These are phyloP conservation scores for Cynoglossus semilaevis DNA, from an alignment of 2,113 vertebrate genomes.

Conservation along the genomic window DNA sequence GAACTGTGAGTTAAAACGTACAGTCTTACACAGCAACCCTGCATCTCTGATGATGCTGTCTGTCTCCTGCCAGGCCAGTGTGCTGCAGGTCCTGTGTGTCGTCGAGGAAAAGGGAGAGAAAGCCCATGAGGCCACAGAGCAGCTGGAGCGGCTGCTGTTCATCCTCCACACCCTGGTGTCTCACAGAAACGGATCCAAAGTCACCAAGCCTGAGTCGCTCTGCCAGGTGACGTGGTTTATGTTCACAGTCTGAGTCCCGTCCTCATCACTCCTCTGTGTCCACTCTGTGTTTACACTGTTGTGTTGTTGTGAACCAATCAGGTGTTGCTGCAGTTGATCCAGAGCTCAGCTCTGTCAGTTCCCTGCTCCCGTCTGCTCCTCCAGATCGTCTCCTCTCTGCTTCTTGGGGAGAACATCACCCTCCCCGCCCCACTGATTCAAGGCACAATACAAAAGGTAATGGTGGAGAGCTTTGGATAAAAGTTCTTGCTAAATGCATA, in stretches of 20 bases:
- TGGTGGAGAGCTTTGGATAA: too few relatives aligned
- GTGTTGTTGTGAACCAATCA: constrained; percentile 43
- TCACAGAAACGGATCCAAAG: constrained; percentile 82
- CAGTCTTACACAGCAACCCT: not conserved
- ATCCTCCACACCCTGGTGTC: constrained; percentile 81
- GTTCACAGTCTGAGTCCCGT: not conserved
- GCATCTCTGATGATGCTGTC: constrained; percentile 4
- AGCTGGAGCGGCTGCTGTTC: constrained; percentile 85
- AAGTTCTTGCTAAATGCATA: too few relatives aligned
- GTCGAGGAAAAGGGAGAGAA: constrained; percentile 49
- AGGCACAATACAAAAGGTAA: constrained; percentile 81
- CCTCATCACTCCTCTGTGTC: not conserved
- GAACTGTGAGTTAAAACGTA: not conserved
- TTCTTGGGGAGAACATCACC: constrained; percentile 81
- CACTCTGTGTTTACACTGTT: not conserved
- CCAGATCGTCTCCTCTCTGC: constrained; percentile 81
- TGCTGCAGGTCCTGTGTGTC: constrained; percentile 48
- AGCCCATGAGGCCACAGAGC: constrained; percentile 69
- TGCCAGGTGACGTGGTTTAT: constrained; percentile 77
- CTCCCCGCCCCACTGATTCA: constrained; percentile 77
- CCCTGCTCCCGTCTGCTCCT: constrained; percentile 81
- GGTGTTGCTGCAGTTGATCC: constrained; percentile 77
- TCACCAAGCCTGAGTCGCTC: constrained; percentile 79
- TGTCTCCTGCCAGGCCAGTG: constrained; percentile 36
- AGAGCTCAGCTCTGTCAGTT: constrained; percentile 67